Evolutionary conservation across 2,797 vertebrate species (phyloP).

Genomic region (Galaxias olidus): DNA sequence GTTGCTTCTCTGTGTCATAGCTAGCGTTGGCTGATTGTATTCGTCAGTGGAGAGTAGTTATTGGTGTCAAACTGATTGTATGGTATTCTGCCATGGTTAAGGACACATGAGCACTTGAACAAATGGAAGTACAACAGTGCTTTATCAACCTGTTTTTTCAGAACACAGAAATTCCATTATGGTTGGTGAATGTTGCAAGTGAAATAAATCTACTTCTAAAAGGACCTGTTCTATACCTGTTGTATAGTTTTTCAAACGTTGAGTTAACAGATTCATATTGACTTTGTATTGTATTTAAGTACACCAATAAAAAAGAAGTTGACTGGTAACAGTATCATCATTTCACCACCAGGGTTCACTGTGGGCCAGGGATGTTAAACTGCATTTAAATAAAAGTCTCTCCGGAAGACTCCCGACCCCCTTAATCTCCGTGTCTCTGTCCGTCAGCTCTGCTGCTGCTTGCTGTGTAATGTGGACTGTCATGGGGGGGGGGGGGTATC

Average conservation of each 20-base stretch:
- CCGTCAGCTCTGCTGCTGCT: constrained; percentile 34
- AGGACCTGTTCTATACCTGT: constrained; percentile 35
- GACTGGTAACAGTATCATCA: neutral
- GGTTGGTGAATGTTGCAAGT: constrained; percentile 17
- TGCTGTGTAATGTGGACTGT: constrained; percentile 36
- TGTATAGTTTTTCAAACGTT: constrained; percentile 54
- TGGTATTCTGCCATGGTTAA: neutral
- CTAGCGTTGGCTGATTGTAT: constrained; percentile 37
- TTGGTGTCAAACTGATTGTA: constrained; percentile 37
- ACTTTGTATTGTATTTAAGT: constrained; percentile 74
- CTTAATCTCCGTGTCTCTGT: constrained; percentile 40
- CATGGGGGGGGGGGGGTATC: constrained; percentile 19
- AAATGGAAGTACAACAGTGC: neutral
- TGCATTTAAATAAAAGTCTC: constrained; percentile 20
- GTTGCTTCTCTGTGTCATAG: constrained; percentile 37
- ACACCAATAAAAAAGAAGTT: constrained; percentile 42
- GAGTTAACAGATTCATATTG: constrained; percentile 64
- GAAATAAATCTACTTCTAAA: constrained; percentile 39
- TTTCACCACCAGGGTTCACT: constrained; percentile 47
- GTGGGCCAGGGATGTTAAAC: neutral
- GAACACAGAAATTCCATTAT: neutral
- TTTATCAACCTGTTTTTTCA: neutral
- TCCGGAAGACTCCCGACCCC: neutral
- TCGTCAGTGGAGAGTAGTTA: constrained; percentile 31
- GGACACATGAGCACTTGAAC: neutral